Percentiles rank a stretch among this genome's conserved stretches.
phyloP scores from a whole-genome alignment of 2,888 invertebrate species.

The Acrobasis consociella region DNA sequence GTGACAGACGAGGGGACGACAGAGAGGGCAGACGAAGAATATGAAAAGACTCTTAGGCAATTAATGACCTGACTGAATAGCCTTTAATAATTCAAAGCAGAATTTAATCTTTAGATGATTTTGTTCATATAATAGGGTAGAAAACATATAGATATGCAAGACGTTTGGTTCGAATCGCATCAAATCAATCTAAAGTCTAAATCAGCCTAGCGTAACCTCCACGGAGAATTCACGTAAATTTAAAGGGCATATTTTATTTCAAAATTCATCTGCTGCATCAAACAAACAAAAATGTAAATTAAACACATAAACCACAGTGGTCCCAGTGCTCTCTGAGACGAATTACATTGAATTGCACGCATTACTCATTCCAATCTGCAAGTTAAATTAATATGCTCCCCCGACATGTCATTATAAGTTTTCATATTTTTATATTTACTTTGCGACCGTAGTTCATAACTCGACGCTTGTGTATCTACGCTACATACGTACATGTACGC shows the following conservation, averaged over 20 bases:
- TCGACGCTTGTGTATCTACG: neutral
- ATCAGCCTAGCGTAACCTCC: no score
- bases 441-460: neutral
- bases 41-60: no score
- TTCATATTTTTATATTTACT: neutral
- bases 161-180: no score
- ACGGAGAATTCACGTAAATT: neutral
- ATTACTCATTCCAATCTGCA: constrained; percentile 3
- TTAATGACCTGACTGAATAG: no score
- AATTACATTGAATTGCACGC: neutral
- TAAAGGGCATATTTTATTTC: neutral
- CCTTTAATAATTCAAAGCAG: no score
- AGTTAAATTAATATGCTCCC: constrained; percentile 1
- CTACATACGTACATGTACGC: no score
- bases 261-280: neutral
- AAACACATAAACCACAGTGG: neutral
- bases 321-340: neutral
- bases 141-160: no score
- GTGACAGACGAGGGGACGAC: no score
- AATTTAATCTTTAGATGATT: no score
- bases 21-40: no score
- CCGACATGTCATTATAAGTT: neutral
- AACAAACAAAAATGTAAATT: neutral
- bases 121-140: no score
- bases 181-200: no score